phyloP scores from a whole-genome alignment of 2,888 invertebrate species.

The Galeruca laticollis region DNA sequence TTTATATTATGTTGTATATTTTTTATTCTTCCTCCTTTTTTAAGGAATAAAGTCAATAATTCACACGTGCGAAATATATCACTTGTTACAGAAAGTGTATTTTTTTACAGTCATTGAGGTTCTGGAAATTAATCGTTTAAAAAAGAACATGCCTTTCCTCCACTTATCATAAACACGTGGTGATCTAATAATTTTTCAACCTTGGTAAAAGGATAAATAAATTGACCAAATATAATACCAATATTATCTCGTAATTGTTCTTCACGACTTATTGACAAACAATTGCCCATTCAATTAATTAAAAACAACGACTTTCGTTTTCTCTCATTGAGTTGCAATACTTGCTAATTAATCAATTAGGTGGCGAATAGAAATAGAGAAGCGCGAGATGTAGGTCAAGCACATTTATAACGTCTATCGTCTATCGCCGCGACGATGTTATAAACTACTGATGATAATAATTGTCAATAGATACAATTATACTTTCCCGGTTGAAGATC shows the following conservation, averaged over 20 bases:
- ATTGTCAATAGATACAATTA: conserved; percentile 1
- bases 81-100: no score
- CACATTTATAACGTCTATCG: not conserved
- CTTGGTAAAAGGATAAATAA: not conserved
- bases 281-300: not conserved
- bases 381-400: not conserved
- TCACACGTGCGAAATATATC: no score
- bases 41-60: no score
- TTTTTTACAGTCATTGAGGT: no score
- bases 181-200: not conserved
- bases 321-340: not conserved
- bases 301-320: not conserved
- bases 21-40: no score
- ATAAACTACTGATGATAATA: not conserved
- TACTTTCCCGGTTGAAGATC: conserved; percentile 6
- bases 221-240: not conserved
- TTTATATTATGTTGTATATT: no score
- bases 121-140: no score
- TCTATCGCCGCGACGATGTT: no score
- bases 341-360: conserved; percentile 5
- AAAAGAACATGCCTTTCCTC: no score
- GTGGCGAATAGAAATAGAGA: not conserved
- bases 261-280: not conserved
- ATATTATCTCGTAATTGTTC: not conserved
- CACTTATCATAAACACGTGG: no score